Conservation (phyloP, 23 tunicate genomes). For the Corella eumyota region DNA sequence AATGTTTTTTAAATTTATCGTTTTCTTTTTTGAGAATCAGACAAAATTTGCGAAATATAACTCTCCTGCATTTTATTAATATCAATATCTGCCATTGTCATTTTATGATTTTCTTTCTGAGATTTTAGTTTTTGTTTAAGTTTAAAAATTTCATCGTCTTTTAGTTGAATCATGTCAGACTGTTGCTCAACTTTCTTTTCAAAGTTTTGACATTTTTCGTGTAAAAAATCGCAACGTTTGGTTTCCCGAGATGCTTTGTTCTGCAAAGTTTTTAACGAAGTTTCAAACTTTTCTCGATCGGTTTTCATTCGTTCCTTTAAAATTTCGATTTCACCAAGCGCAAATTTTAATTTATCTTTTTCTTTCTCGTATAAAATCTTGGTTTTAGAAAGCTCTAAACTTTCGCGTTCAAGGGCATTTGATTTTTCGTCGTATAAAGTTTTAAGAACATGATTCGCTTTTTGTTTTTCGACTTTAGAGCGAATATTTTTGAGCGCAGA, state of each 20-base stretch:
- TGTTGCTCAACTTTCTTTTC: slow-evolving; percentile 28
- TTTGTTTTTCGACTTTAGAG: slow-evolving; percentile 37
- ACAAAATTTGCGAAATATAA: slow-evolving; percentile 51
- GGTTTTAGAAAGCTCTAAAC: slow-evolving; percentile 59
- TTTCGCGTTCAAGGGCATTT: slow-evolving; percentile 30
- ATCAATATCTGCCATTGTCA: slow-evolving; percentile 54
- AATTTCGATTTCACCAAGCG: slow-evolving; percentile 43
- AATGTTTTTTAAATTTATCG: too few relatives aligned
- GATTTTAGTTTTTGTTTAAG: slow-evolving; percentile 49
- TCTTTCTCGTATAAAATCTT: slow-evolving; percentile 40
- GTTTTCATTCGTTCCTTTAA: slow-evolving; percentile 39
- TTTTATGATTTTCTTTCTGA: slow-evolving; percentile 56
- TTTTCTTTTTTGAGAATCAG: slow-evolving; percentile 28
- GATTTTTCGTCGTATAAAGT: slow-evolving; percentile 23
- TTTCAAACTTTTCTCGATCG: slow-evolving; percentile 30
- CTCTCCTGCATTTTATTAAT: slow-evolving; percentile 65
- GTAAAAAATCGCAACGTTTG: slow-evolving; percentile 53
- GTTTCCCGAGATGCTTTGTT: slow-evolving; percentile 47
- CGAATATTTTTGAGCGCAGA: slow-evolving; percentile 29
- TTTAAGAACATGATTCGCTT: slow-evolving; percentile 45
- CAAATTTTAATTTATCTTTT: slow-evolving; percentile 34
- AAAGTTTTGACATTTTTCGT: slow-evolving; percentile 30
- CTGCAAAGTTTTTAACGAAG: slow-evolving; percentile 24
- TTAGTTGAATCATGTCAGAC: slow-evolving; percentile 20
- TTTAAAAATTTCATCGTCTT: slow-evolving; percentile 46